Evolutionary conservation across 2,113 vertebrate species (phyloP).

Genomic region (Callaeas wilsoni): DNA sequence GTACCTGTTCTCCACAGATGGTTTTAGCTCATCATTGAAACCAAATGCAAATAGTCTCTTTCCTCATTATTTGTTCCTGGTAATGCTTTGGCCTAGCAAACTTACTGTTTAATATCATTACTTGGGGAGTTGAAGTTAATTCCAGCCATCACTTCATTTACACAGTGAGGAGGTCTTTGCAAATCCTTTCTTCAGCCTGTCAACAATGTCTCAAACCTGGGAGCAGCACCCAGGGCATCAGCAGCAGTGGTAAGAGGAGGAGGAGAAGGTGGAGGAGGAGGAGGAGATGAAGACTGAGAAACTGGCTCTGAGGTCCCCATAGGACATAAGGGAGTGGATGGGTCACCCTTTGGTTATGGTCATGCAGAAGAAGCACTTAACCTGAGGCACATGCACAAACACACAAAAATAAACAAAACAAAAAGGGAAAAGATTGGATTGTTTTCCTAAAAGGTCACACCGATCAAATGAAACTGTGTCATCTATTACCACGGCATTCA

Average conservation of each 20-base stretch:
- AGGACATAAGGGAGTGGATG: slow-evolving; percentile 59
- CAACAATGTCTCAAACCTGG: slow-evolving; percentile 62
- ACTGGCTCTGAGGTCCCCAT: slow-evolving; percentile 72
- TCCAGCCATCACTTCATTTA: slow-evolving; percentile 56
- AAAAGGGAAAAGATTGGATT: slow-evolving; percentile 56
- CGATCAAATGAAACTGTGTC: slow-evolving; percentile 55
- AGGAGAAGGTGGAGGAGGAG: slow-evolving; percentile 56
- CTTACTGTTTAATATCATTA: slow-evolving; percentile 2
- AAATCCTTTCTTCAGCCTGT: slow-evolving; percentile 55
- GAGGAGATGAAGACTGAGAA: slow-evolving; percentile 62
- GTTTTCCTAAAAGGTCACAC: slow-evolving; percentile 54
- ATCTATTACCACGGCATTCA: slow-evolving; percentile 48
- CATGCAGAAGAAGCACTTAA: slow-evolving; percentile 72
- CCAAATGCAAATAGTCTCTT: slow-evolving; percentile 62
- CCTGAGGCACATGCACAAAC: slow-evolving; percentile 73
- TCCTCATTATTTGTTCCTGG: slow-evolving; percentile 52
- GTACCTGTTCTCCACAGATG: slow-evolving; percentile 32
- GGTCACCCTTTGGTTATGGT: slow-evolving; percentile 70
- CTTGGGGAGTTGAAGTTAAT: slow-evolving; percentile 36
- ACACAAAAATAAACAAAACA: slow-evolving; percentile 70
- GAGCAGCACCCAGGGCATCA: slow-evolving; percentile 42
- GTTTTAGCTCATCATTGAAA: slow-evolving; percentile 59
- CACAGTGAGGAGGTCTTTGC: slow-evolving; percentile 57
- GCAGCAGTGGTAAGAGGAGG: slow-evolving; percentile 50
- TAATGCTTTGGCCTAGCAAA: slow-evolving; percentile 52